Evolutionary conservation across 1,140 invertebrate genomes (phyloP).

Genomic region (Bombus haemorrhoidalis): DNA sequence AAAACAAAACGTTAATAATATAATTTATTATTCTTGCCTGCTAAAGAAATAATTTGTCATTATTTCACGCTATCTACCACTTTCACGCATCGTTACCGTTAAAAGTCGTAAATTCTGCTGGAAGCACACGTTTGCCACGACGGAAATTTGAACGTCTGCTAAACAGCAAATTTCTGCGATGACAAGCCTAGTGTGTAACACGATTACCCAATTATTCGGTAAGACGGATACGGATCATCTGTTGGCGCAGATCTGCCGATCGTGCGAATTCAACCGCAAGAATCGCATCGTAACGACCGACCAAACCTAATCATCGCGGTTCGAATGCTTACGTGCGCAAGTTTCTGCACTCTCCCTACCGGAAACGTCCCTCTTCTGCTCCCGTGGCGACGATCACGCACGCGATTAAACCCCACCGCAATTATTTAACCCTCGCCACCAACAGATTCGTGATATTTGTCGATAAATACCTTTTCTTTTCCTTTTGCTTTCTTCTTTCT

Average conservation of each 20-base stretch:
- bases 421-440: not conserved
- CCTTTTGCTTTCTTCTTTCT: accelerated
- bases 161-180: not conserved
- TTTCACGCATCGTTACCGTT: not conserved
- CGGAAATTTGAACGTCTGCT: not conserved
- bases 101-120: not conserved
- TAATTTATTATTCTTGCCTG: not conserved
- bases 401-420: conserved; percentile 24
- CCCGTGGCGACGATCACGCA: not conserved
- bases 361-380: conserved; percentile 46
- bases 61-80: not conserved
- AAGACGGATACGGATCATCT: conserved; percentile 38
- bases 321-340: conserved; percentile 13
- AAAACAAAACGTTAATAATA: too few relatives aligned
- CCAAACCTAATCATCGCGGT: conserved; percentile 1
- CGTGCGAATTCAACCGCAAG: conserved; percentile 19
- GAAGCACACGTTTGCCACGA: not conserved
- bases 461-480: not conserved
- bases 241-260: not conserved
- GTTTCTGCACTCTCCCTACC: conserved; percentile 33
- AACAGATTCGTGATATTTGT: not conserved
- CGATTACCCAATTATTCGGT: conserved; percentile 20
- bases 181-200: not conserved
- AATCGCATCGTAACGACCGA: not conserved
- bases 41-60: not conserved